A percentile compares a stretch with the other conserved stretches of the same genome.
Evolutionary conservation across 2,113 vertebrate genomes (phyloP).

Genomic region (Chloroceryle aenea): DNA sequence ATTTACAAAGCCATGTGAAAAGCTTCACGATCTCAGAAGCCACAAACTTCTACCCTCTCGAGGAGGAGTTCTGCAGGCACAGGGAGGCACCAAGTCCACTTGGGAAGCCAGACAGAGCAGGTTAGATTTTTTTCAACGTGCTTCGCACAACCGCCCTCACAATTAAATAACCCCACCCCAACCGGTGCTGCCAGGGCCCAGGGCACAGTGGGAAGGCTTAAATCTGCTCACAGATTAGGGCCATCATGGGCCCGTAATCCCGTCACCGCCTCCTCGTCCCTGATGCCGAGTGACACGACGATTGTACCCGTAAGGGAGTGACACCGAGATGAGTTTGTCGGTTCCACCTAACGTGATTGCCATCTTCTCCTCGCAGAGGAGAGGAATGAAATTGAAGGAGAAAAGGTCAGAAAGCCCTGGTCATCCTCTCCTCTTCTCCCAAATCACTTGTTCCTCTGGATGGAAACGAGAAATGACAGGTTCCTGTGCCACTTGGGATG

Average conservation of each 20-base stretch:
- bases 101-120: rapidly evolving
- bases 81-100: rapidly evolving
- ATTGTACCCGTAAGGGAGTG: conserved; percentile 67
- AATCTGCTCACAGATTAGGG: not conserved
- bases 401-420: conserved; percentile 86
- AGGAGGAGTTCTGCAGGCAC: rapidly evolving
- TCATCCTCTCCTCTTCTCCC: conserved; percentile 79
- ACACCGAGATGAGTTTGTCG: conserved; percentile 83
- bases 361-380: conserved; percentile 68
- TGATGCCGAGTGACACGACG: conserved; percentile 78
- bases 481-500: conserved; percentile 56
- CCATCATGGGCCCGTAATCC: not conserved
- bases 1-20: rapidly evolving
- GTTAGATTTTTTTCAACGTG: rapidly evolving
- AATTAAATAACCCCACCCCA: not conserved
- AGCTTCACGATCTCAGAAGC: rapidly evolving
- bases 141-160: rapidly evolving
- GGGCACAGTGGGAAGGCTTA: not conserved
- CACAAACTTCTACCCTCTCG: rapidly evolving
- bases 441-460: conserved; percentile 75
- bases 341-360: conserved; percentile 78
- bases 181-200: rapidly evolving
- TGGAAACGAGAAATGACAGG: conserved; percentile 82
- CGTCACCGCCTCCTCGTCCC: not conserved
- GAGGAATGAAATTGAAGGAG: conserved; percentile 85